phyloP scores from a whole-genome alignment of 2,797 vertebrate species.

The Cyclura pinguis region DNA sequence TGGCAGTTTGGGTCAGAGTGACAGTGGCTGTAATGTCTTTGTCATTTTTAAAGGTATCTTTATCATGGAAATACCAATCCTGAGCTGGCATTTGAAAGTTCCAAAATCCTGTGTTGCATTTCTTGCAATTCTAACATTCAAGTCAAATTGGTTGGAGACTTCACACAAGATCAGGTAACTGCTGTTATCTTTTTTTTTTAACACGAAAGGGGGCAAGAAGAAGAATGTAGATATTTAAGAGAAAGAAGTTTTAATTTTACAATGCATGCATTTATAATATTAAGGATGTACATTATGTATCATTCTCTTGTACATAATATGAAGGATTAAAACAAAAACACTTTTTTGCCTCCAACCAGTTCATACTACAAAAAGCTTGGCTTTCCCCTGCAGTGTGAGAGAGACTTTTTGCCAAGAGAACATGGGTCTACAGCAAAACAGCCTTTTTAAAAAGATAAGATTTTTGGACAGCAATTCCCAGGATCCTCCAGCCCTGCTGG shows the following conservation, averaged over 20 bases:
- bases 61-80: slow-evolving; percentile 94
- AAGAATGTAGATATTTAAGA: not conserved
- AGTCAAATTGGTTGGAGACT: slow-evolving; percentile 93
- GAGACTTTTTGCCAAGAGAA: not conserved
- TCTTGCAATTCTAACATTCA: slow-evolving; percentile 96
- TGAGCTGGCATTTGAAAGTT: slow-evolving; percentile 94
- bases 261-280: not conserved
- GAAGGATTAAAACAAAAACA: not conserved
- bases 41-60: slow-evolving; percentile 86
- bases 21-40: slow-evolving; percentile 25
- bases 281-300: not conserved
- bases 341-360: not conserved
- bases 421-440: not conserved
- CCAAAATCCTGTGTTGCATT: slow-evolving; percentile 95
- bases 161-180: slow-evolving; percentile 93
- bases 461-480: no score
- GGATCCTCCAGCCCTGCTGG: no score
- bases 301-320: not conserved
- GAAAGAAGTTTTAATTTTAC: not conserved
- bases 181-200: slow-evolving; percentile 26
- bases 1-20: slow-evolving; percentile 40
- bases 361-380: no score
- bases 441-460: no score
- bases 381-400: not conserved
- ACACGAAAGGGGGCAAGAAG: not conserved